These are phyloP conservation scores for Sminthurides aquaticus DNA, from an alignment of 2,888 invertebrate genomes.

Conservation along the genomic window DNA sequence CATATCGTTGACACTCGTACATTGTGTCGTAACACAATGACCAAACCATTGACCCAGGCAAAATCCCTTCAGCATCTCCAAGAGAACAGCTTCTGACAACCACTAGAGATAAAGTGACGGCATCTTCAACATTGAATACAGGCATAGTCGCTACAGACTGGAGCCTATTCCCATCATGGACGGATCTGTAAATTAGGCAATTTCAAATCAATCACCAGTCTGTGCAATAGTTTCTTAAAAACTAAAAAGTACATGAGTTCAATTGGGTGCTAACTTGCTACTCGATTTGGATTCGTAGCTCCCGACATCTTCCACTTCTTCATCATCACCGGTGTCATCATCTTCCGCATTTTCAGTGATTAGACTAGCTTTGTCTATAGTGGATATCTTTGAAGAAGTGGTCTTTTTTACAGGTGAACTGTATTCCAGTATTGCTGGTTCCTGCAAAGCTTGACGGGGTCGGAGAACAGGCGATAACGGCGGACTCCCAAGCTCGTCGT, in stretches of 20 bases:
- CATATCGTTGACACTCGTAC: slow-evolving; percentile 10
- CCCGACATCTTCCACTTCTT: neutral
- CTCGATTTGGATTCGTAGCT: too few relatives aligned
- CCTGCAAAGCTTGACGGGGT: neutral
- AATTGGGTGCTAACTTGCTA: too few relatives aligned
- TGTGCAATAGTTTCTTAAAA: too few relatives aligned
- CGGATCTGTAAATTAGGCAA: too few relatives aligned
- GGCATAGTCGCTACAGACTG: slow-evolving; percentile 8
- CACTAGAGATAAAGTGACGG: slow-evolving; percentile 7
- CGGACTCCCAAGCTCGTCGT: neutral
- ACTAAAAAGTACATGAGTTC: too few relatives aligned
- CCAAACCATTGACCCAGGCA: slow-evolving; percentile 10
- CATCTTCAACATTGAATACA: slow-evolving; percentile 7
- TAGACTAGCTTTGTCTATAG: too few relatives aligned
- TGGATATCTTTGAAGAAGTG: too few relatives aligned
- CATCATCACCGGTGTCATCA: neutral
- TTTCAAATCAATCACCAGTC: too few relatives aligned
- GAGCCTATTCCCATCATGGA: neutral
- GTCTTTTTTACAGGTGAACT: slow-evolving; percentile 3
- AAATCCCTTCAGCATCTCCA: slow-evolving; percentile 8
- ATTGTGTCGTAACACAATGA: slow-evolving; percentile 8
- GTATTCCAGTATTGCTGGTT: slow-evolving; percentile 5
- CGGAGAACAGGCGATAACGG: slow-evolving; percentile 8
- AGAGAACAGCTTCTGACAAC: neutral
- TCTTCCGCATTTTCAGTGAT: neutral